These are phyloP conservation scores for Xestia xanthographa DNA, from an alignment of 2,888 invertebrate genomes.

Conservation along the genomic window DNA sequence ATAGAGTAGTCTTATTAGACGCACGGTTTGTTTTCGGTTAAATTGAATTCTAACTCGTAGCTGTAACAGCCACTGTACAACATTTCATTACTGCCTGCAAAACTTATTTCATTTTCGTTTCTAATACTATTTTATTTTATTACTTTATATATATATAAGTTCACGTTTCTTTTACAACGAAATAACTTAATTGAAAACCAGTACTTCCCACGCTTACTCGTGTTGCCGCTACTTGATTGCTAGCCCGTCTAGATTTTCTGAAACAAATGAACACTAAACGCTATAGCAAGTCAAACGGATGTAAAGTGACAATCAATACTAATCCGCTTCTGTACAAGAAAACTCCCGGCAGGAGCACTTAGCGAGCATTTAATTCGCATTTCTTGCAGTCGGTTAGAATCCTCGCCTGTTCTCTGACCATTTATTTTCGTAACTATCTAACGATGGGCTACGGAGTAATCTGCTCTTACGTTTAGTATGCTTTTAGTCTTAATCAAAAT, in stretches of 20 bases:
- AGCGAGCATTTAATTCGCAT: constrained; percentile 45
- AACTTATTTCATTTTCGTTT: neutral
- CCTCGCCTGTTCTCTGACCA: constrained; percentile 18
- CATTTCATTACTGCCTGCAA: neutral
- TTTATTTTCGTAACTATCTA: constrained; percentile 38
- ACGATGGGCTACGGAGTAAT: neutral
- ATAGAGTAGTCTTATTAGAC: too few relatives aligned
- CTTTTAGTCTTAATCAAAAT: constrained; percentile 9
- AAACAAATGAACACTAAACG: constrained; percentile 9
- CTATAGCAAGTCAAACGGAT: constrained; percentile 6
- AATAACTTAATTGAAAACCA: neutral
- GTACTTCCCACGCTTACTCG: neutral
- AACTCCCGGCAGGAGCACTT: constrained; percentile 50
- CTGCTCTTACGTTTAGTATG: neutral
- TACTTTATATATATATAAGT: too few relatives aligned
- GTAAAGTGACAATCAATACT: constrained; percentile 46
- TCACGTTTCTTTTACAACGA: neutral
- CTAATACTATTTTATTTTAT: neutral
- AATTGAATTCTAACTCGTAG: neutral
- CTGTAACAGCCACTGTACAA: neutral
- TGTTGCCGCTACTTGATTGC: constrained; percentile 1
- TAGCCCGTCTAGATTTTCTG: neutral
- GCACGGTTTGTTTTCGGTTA: neutral
- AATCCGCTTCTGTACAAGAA: constrained; percentile 39
- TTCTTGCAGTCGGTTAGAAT: constrained; percentile 19